Percentiles rank a stretch among this genome's conserved stretches.
Evolutionary conservation across 2,888 invertebrate genomes (phyloP).

Genomic region (Rhaphigaster nebulosa): DNA sequence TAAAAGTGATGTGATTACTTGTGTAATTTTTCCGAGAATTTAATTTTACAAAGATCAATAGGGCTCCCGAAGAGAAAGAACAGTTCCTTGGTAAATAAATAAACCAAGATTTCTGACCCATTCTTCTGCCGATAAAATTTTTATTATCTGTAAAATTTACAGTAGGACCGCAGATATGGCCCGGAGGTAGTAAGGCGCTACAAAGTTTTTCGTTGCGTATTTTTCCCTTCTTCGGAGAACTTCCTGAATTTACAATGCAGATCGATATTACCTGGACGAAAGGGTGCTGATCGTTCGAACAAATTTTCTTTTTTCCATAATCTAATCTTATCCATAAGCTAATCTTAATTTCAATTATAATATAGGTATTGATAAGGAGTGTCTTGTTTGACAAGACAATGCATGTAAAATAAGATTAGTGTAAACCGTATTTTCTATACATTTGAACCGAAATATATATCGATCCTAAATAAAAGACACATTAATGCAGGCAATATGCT

Average conservation of each 20-base stretch:
- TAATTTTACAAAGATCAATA: background rate
- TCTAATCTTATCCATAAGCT: background rate
- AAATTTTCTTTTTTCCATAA: background rate
- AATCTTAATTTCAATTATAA: too few species aligned
- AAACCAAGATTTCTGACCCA: background rate
- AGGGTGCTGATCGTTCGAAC: background rate
- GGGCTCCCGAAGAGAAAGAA: background rate
- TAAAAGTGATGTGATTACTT: background rate
- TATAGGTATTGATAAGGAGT: too few species aligned
- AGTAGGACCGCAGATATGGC: background rate
- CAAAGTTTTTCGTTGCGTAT: background rate
- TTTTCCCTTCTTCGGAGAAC: background rate
- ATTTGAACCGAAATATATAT: too few species aligned
- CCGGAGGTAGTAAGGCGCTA: background rate
- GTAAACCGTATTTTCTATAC: too few species aligned
- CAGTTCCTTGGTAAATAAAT: background rate
- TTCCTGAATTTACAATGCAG: background rate
- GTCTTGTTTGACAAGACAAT: too few species aligned
- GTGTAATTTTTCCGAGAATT: background rate
- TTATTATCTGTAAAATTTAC: background rate
- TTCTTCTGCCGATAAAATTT: background rate
- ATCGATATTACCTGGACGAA: background rate
- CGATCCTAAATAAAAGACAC: too few species aligned
- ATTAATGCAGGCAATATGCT: too few species aligned
- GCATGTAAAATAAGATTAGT: too few species aligned